Percentiles rank a stretch among this genome's conserved stretches.
Evolutionary conservation across 2,797 vertebrate species (phyloP).

Genomic region (Acanthornis magna): DNA sequence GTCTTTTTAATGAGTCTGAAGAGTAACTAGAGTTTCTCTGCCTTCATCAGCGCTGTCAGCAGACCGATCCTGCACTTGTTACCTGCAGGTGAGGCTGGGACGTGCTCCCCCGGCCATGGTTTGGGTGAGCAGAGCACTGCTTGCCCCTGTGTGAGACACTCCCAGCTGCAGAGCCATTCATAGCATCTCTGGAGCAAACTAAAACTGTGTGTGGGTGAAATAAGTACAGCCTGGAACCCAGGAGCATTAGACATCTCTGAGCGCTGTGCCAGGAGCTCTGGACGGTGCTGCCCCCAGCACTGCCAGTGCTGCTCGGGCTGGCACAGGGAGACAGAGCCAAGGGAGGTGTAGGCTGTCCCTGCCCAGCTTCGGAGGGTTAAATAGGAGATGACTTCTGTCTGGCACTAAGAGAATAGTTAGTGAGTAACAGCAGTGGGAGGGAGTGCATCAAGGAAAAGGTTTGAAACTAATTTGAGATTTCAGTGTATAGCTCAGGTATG

Average conservation of each 20-base stretch:
- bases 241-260: background rate
- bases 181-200: background rate
- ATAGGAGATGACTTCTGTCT: background rate
- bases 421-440: background rate
- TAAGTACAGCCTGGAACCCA: background rate
- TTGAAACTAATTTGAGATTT: background rate
- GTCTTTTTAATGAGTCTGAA: background rate
- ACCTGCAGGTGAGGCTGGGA: background rate
- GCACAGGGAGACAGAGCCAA: background rate
- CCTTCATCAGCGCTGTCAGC: background rate
- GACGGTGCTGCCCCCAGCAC: background rate
- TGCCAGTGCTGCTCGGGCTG: background rate
- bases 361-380: background rate
- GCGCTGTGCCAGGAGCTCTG: background rate
- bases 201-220: background rate
- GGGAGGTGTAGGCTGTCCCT: background rate
- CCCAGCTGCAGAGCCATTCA: background rate
- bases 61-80: background rate
- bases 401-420: background rate
- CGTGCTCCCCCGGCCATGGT: accelerated
- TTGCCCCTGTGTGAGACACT: background rate
- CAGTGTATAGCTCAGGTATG: background rate
- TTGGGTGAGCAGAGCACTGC: background rate
- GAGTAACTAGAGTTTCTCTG: background rate
- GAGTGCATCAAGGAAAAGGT: background rate